Conservation (phyloP, 2,113 vertebrate species). For the Brachyhypopomus gauderio region DNA sequence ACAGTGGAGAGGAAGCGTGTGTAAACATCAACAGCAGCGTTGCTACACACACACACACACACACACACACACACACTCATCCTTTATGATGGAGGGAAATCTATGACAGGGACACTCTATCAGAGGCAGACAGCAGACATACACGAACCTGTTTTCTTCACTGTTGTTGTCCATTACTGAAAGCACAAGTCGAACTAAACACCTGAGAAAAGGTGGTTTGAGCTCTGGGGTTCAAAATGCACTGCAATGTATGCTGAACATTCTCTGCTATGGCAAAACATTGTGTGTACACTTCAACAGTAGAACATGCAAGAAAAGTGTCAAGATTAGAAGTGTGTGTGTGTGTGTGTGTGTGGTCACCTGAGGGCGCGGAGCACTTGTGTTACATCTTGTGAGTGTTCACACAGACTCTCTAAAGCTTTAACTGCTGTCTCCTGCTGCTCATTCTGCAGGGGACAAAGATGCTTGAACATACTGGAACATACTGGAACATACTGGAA, state of each 20-base stretch:
- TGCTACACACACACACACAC: not conserved
- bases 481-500: too few species aligned
- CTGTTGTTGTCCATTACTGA: conserved; percentile 67
- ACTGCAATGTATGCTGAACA: not conserved
- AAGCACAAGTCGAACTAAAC: conserved; percentile 81
- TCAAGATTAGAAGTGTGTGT: not conserved
- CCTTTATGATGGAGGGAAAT: not conserved
- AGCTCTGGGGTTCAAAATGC: not conserved
- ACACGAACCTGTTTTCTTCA: conserved; percentile 74
- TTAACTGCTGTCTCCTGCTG: conserved; percentile 79
- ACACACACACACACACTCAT: not conserved
- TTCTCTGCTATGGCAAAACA: not conserved
- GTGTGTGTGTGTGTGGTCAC: conserved; percentile 64
- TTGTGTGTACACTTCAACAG: not conserved
- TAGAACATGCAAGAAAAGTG: not conserved
- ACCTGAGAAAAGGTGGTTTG: conserved; percentile 70
- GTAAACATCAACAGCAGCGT: not conserved
- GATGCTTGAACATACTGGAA: not conserved
- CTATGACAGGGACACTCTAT: not conserved
- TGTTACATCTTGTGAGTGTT: conserved; percentile 73
- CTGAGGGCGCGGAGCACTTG: conserved; percentile 82
- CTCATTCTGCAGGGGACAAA: conserved; percentile 74
- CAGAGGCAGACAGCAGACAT: not conserved
- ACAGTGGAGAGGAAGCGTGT: conserved; percentile 10
- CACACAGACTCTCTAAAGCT: conserved; percentile 82